Base-by-base conservation (phyloP, 2,888 invertebrate genomes). In the Chelonus formosanus region DNA sequence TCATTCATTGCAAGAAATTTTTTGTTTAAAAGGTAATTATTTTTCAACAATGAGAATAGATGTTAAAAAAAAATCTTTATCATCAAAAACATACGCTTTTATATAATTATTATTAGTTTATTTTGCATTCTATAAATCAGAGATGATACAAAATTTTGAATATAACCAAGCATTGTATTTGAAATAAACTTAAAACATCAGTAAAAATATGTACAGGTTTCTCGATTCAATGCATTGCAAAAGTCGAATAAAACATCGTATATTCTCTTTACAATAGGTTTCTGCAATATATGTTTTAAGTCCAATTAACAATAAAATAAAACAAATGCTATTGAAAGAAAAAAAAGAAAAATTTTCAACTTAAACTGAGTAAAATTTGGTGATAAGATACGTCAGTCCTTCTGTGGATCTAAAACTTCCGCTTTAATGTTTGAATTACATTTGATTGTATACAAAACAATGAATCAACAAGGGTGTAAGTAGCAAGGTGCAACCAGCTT, bases 111-210 rank as follows among this genome's bases (percentile, higher is more conserved):
- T 69, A 67, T 70, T 63, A 63, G 71, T 65, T 71, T 72, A 70
- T 67, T 67, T 68, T 64, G 68, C 75, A 73, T 67, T 69, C 67
- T 71, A 76, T 75, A 74, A 74, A 77, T 74, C 76, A 76, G 76
- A 74, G 76, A 76, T 74, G 74, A 70, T 73, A 73, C 74, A 74
- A 74, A 75, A 75, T 71, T 76, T 73, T 68, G 72, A 66, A 67
- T 73, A 73, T 73, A 76, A 73, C 74, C 67, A 68, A 61, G 71
- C 65, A 72, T 74, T 74, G 71, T 73, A 64, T 43, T 57, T 54
- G 45, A 53, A 34, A 56, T 63, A 48, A 44, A 59, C 50, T 35
- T 50, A 50, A 34, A 36, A 48, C 44, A 50, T 31, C 44, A 45
- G 61, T 45, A 65, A 59, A 58, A 20, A 20, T 2, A 53, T 45